Conservation (phyloP, 2,888 invertebrate genomes). For the Linyphia triangularis region DNA sequence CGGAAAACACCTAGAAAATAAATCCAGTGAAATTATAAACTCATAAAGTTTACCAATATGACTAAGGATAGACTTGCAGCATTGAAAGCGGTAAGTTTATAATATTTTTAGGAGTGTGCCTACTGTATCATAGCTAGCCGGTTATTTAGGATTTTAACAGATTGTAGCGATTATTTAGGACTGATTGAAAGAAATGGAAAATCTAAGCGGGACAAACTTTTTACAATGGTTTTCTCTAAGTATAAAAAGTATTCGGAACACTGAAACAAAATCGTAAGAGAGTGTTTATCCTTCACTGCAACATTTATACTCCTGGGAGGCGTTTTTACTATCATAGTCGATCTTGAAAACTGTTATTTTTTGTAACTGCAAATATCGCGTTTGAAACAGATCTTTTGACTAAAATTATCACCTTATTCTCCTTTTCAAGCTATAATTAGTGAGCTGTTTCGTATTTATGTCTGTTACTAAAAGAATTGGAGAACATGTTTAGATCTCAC, state of each 20-base stretch:
- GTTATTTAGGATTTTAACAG: conserved; percentile 71
- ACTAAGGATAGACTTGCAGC: conserved; percentile 77
- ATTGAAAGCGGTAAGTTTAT: conserved; percentile 77
- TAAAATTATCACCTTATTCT: no score
- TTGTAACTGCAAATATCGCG: no score
- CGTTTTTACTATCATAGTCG: conserved; percentile 19
- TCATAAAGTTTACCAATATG: conserved; percentile 74
- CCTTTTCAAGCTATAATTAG: no score
- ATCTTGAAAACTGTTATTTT: no score
- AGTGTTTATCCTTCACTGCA: not conserved
- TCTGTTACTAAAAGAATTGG: no score
- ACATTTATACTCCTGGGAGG: conserved; percentile 21
- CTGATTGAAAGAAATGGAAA: not conserved
- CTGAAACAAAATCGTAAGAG: not conserved
- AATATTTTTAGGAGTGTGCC: conserved; percentile 23
- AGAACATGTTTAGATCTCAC: no score
- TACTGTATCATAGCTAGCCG: conserved; percentile 59
- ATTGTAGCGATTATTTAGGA: conserved; percentile 52
- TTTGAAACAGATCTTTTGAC: no score
- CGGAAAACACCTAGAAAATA: conserved; percentile 46
- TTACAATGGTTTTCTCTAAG: not conserved
- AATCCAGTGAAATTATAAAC: conserved; percentile 67
- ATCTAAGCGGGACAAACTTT: not conserved
- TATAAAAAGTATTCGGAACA: not conserved
- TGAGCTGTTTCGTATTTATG: no score